phyloP scores from a whole-genome alignment of 2,797 vertebrate species.

The Thaleichthys pacificus region DNA sequence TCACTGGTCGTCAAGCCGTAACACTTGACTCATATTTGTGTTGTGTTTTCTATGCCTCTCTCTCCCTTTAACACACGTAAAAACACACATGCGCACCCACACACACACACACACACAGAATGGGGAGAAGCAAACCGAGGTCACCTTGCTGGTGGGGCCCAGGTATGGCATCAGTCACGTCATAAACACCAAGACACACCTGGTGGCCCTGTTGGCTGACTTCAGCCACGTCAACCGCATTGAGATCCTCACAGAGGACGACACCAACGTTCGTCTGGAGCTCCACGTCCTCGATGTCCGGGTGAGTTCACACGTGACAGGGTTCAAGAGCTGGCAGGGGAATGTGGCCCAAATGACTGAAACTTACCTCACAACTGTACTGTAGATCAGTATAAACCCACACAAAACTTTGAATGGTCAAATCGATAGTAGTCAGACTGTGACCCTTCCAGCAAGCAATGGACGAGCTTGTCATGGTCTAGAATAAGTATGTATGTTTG shows the following conservation, averaged over 20 bases:
- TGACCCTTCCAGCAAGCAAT: no score
- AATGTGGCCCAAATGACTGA: neutral
- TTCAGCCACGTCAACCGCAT: constrained; percentile 99
- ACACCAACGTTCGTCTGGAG: constrained; percentile 88
- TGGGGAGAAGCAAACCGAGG: constrained; percentile 94
- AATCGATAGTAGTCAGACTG: no score
- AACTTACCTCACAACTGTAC: no score
- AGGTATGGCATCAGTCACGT: constrained; percentile 97
- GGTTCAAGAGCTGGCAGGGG: neutral
- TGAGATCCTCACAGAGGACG: constrained; percentile 95
- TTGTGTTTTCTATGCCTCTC: neutral
- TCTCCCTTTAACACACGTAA: neutral
- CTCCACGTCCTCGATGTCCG: constrained; percentile 96
- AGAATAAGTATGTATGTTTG: no score
- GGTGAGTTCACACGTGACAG: constrained; percentile 68
- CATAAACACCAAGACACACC: constrained; percentile 94
- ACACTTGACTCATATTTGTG: neutral
- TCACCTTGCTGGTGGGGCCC: constrained; percentile 90
- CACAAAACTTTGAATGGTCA: no score
- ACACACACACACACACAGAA: constrained; percentile 70
- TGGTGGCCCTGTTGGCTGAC: constrained; percentile 94
- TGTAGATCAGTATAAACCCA: no score
- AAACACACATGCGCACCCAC: neutral
- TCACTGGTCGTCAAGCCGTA: neutral
- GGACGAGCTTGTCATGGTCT: no score